Percentiles rank a stretch among this genome's conserved stretches.
Evolutionary conservation across 2,113 vertebrate species (phyloP).

Genomic region (Ramphastos sulfuratus): DNA sequence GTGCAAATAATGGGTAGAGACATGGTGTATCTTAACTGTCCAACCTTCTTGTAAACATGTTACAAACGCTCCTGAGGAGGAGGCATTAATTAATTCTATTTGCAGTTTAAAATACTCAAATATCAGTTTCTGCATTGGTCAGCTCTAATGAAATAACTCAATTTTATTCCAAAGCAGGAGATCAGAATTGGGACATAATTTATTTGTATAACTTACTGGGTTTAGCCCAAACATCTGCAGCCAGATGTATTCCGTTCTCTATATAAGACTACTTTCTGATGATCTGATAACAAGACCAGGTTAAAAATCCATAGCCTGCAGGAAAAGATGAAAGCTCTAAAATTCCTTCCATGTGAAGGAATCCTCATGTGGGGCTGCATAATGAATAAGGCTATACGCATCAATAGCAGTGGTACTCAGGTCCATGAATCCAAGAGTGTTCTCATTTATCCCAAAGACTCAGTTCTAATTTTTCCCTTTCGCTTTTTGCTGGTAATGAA

Average conservation of each 20-base stretch:
- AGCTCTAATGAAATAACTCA: not conserved
- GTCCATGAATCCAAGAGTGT: not conserved
- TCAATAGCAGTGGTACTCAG: not conserved
- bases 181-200: not conserved
- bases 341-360: not conserved
- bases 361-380: not conserved
- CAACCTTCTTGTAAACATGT: not conserved
- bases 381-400: not conserved
- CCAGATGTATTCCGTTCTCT: not conserved
- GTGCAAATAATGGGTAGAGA: not conserved
- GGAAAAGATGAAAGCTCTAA: not conserved
- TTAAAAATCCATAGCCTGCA: not conserved
- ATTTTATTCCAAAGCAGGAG: not conserved
- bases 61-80: not conserved
- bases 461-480: not conserved
- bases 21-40: not conserved
- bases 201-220: not conserved
- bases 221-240: too few species aligned
- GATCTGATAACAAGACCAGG: not conserved
- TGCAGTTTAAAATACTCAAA: not conserved
- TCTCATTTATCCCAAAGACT: not conserved
- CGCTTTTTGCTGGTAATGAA: not conserved
- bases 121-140: not conserved
- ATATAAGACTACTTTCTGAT: not conserved
- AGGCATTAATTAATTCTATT: not conserved